phyloP scores from a whole-genome alignment of 2,888 invertebrate species.

The Chironomus tentans region DNA sequence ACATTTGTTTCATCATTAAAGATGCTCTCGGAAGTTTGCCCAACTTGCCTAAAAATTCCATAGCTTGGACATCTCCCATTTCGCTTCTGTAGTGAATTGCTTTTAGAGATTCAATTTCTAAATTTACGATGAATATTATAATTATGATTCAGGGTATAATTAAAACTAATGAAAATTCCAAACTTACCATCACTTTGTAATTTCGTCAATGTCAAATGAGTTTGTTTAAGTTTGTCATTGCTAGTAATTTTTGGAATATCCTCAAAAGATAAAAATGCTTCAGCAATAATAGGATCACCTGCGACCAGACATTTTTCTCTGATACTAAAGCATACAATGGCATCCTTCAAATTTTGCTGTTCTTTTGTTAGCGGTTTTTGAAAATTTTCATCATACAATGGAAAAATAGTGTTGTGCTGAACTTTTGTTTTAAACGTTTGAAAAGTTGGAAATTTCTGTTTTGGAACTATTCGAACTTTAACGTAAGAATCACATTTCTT shows the following conservation, averaged over 20 bases:
- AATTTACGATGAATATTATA: too few species aligned
- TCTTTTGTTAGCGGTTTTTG: not conserved
- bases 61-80: not conserved
- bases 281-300: not conserved
- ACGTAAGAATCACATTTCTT: constrained; percentile 10
- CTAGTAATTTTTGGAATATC: not conserved
- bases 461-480: not conserved
- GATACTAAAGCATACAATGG: not conserved
- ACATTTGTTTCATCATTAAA: too few species aligned
- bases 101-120: constrained; percentile 1
- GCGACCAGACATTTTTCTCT: not conserved
- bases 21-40: not conserved
- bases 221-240: not conserved
- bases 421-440: not conserved
- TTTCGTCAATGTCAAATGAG: constrained; percentile 10
- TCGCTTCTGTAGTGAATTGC: not conserved
- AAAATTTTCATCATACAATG: constrained; percentile 1
- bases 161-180: too few species aligned
- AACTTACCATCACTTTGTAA: not conserved
- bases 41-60: not conserved
- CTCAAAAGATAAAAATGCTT: constrained; percentile 1
- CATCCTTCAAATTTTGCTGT: not conserved
- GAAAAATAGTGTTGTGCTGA: not conserved
- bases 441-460: not conserved
- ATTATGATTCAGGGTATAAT: too few species aligned